Evolutionary conservation across 2,888 invertebrate species (phyloP).

Genomic region (Drosophila leonis): DNA sequence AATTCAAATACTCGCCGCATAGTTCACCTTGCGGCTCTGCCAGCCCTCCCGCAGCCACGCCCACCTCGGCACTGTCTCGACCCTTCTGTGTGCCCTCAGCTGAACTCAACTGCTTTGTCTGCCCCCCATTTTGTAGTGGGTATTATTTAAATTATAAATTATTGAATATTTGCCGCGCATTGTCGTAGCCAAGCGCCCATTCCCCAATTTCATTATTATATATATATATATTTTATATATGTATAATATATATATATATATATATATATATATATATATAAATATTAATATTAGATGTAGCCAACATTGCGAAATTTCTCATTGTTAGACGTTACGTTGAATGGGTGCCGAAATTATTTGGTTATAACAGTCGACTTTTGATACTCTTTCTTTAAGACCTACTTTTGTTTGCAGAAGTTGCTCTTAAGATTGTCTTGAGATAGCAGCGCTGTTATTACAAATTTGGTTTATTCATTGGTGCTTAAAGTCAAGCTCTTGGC

Average conservation of each 20-base stretch:
- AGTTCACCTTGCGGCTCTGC: constrained; percentile 70
- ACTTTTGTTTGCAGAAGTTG: background rate
- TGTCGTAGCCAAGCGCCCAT: constrained; percentile 21
- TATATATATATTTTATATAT: constrained; percentile 65
- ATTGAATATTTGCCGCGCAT: constrained; percentile 78
- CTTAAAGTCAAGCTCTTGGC: background rate
- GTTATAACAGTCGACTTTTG: background rate
- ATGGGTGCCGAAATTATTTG: constrained; percentile 1
- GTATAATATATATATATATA: constrained; percentile 45
- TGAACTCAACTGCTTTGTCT: constrained; percentile 41
- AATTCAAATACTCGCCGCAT: constrained; percentile 63
- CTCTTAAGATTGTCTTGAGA: background rate
- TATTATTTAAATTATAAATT: constrained; percentile 81
- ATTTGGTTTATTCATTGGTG: too few relatives aligned
- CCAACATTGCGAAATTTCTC: constrained; percentile 61
- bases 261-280: constrained; percentile 63
- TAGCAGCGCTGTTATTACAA: too few relatives aligned
- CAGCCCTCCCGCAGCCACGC: too few relatives aligned
- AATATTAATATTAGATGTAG: constrained; percentile 78
- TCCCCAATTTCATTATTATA: constrained; percentile 48
- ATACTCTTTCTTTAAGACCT: constrained; percentile 11
- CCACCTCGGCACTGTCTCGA: constrained; percentile 5
- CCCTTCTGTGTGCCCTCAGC: constrained; percentile 23
- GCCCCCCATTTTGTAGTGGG: constrained; percentile 68
- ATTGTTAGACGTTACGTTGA: constrained; percentile 48